Percentiles rank a stretch among this genome's conserved stretches.
phyloP scores from a whole-genome alignment of 2,888 invertebrate species.

The Geophilus truncorum region DNA sequence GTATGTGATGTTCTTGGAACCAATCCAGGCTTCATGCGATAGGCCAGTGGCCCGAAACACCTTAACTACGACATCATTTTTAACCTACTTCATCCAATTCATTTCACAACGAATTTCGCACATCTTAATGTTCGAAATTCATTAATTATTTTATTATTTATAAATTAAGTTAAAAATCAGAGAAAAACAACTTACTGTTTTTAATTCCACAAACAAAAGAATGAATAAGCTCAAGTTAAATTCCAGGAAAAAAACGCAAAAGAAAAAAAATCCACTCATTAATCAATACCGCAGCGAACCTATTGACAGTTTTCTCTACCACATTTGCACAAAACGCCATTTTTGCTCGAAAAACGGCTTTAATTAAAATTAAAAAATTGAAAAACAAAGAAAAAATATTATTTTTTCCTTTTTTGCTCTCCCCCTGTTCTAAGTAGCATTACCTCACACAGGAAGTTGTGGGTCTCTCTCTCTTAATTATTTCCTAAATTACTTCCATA shows the following conservation, averaged over 20 bases:
- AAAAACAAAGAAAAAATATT: neutral
- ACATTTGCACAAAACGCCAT: neutral
- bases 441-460: constrained; percentile 1
- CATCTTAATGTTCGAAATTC: neutral
- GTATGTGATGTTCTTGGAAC: constrained; percentile 7
- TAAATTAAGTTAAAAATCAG: neutral
- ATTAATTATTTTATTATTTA: neutral
- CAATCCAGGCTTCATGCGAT: neutral
- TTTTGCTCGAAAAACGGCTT: neutral
- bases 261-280: neutral
- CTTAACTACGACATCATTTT: constrained; percentile 2
- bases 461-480: constrained; percentile 19
- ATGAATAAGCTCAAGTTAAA: constrained; percentile 14
- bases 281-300: neutral
- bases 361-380: neutral
- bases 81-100: constrained; percentile 1
- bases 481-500: constrained; percentile 20
- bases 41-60: constrained; percentile 16
- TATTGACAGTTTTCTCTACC: neutral
- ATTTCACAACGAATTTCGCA: neutral
- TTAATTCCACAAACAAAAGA: constrained; percentile 12
- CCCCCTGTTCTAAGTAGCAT: neutral
- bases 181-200: neutral
- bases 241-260: neutral
- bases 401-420: neutral